Base-by-base conservation (phyloP, 2,888 invertebrate genomes). In the Chrysina gloriosa region DNA sequence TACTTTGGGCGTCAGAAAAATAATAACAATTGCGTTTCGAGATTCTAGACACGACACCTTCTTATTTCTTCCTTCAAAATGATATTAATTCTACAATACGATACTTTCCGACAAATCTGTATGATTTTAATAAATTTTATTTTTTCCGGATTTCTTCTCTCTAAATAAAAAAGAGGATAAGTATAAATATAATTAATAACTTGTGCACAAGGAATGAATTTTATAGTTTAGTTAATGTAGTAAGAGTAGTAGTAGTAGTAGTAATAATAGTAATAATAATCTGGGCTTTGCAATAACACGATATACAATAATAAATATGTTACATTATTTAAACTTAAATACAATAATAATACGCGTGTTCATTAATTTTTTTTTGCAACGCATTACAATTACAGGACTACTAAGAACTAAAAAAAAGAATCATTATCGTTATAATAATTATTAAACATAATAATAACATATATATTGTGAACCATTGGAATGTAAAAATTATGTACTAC, bases 401-500 rank as follows among this genome's bases (percentile, higher is more conserved):
- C 21, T 39, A 42, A 25, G 48, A 47, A 45, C 47, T 19, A 3
- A 63, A 48, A 47, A 63, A 23, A 52, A 39, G 11, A 16, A 65
- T 52, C 19, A 36, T 29, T 63, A 47, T 14, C 27, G 14, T 14
- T 52, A 29, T 36, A 58, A 39, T 58, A 36, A 45, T 27, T 63
- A 63, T 47, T 27, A 25, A 6, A 42, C 21, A 21, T 21, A 45
- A 45, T 21, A n/a, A n/a, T 21, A 9, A 45, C 21, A 45, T 9
- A 45, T 19, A 52, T 16, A 58, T 67, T 47, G 58, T 58, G 50
- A 67, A 34, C 39, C 66, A 61, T 58, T 67, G 66, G 66, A 67
- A 67, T 67, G 66, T 67, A 67, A 61, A 34, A 61, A 58, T 61
- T 27, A 61, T 61, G 58, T 61, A 42, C 58, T 61, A 61, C n/a